Conservation (phyloP, 2,113 vertebrate species). For the Balaenoptera acutorostrata region DNA sequence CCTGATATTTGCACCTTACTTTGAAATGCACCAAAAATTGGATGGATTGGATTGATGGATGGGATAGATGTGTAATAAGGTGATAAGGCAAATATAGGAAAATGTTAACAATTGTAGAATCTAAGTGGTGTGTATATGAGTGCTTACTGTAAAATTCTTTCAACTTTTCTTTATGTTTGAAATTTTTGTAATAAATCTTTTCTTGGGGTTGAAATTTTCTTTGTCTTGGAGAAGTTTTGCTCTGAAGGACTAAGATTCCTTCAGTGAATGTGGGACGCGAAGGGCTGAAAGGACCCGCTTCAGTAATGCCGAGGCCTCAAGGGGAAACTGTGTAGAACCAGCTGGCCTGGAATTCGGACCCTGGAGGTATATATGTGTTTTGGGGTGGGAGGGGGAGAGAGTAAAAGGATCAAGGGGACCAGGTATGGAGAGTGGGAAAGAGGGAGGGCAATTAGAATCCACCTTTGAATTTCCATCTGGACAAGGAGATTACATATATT, state of each 20-base stretch:
- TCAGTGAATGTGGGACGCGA: not conserved
- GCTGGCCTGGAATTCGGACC: not conserved
- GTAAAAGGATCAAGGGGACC: not conserved
- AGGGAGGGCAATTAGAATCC: not conserved
- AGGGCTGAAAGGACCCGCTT: not conserved
- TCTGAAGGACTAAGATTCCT: not conserved
- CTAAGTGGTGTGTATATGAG: not conserved
- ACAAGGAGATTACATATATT: not conserved
- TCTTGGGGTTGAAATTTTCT: not conserved
- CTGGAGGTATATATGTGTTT: not conserved
- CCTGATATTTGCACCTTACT: not conserved
- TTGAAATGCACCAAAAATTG: not conserved
- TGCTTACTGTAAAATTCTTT: not conserved
- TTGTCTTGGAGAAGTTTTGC: not conserved
- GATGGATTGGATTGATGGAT: not conserved
- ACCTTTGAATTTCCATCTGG: not conserved
- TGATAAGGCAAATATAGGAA: not conserved
- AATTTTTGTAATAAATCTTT: not conserved
- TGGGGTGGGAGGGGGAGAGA: not conserved
- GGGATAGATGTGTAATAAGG: not conserved
- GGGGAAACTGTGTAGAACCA: no score
- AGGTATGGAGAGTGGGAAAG: not conserved
- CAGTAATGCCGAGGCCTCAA: not conserved
- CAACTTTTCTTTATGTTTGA: not conserved
- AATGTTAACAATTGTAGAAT: not conserved